Base-by-base conservation (phyloP, 1,140 invertebrate genomes). In the Aphidius ervi region DNA sequence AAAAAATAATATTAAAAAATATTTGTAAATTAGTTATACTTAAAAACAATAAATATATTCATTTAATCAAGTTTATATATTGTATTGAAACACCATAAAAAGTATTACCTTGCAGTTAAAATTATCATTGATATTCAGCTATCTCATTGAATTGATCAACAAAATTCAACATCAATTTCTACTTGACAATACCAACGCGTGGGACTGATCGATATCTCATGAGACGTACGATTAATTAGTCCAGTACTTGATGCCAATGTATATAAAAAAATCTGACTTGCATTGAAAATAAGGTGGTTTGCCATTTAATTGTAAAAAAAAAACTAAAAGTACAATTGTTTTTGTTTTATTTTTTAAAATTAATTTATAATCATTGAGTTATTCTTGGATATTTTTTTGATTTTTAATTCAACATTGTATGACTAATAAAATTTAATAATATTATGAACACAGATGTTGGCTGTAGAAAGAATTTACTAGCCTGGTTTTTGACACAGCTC, bases 391-490 rank as follows among this genome's bases (percentile, higher is more conserved):
- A 20, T 48, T 10, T 48, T 9, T 10, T 48, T 48, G 3, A 2
- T 6, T 48, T 48, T n/a, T 6, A 6, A 16, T 16, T 43, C 9
- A 48, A n/a, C 43, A 56, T 9, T 9, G 31, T 20, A n/a, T 46
- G 3, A 16, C 23, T 48, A 16, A 48, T 16, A 48, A 47, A 58
- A 49, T 16, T 16, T 16, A 16, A 16, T 16, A 16, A 74, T 75
- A 73, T 67, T 67, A 67, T 74, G 68, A 72, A 76, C 77, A 80
- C 78, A 80, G 78, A 80, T 80, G 78, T 77, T 72, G 74, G 76
- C 75, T 16, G 16, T 75, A 70, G 64, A 37, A 69, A 75, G 76
- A 73, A 79, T 74, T 80, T 78, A 77, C 74, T 71, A 74, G 74
- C 75, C 76, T 75, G 74, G 72, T 71, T 70, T 75, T 71, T 64